Conservation (phyloP, 2,888 invertebrate genomes). For the Volucella inanis region DNA sequence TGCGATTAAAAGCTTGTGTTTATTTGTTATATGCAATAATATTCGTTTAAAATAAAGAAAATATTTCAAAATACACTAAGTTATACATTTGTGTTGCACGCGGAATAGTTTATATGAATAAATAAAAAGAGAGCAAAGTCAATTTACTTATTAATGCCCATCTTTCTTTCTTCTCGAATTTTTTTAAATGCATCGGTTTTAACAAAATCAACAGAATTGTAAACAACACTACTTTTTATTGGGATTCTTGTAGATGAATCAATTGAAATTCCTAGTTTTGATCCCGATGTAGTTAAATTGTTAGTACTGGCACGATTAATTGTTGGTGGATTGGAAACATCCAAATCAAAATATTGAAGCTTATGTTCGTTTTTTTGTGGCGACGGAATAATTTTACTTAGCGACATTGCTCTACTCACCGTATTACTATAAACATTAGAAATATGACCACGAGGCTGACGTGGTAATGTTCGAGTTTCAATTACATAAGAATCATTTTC, state of each 20-base stretch:
- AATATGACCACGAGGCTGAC: slow-evolving; percentile 78
- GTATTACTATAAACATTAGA: slow-evolving; percentile 64
- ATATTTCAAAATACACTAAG: too few species aligned
- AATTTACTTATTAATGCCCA: slow-evolving; percentile 78
- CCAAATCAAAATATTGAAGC: slow-evolving; percentile 94
- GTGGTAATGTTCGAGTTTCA: slow-evolving; percentile 81
- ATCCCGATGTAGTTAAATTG: slow-evolving; percentile 77
- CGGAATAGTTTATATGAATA: slow-evolving; percentile 12
- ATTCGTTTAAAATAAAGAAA: slow-evolving; percentile 20
- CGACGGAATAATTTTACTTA: slow-evolving; percentile 64
- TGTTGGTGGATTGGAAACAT: slow-evolving; percentile 85
- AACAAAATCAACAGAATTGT: slow-evolving; percentile 96
- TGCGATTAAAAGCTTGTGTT: background rate
- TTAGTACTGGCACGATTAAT: slow-evolving; percentile 80
- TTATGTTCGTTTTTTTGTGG: slow-evolving; percentile 80
- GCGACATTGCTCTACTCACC: slow-evolving; percentile 52
- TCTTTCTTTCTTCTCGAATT: slow-evolving; percentile 87
- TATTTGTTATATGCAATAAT: background rate
- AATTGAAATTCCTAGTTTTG: slow-evolving; percentile 78
- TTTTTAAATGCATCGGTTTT: slow-evolving; percentile 97
- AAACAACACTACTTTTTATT: slow-evolving; percentile 86
- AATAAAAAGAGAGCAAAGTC: background rate
- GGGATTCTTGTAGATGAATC: slow-evolving; percentile 83
- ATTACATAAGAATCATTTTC: slow-evolving; percentile 78
- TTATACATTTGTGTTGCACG: slow-evolving; percentile 27